Evolutionary conservation across 2,888 invertebrate species (phyloP).

Genomic region (Sycophila texana): DNA sequence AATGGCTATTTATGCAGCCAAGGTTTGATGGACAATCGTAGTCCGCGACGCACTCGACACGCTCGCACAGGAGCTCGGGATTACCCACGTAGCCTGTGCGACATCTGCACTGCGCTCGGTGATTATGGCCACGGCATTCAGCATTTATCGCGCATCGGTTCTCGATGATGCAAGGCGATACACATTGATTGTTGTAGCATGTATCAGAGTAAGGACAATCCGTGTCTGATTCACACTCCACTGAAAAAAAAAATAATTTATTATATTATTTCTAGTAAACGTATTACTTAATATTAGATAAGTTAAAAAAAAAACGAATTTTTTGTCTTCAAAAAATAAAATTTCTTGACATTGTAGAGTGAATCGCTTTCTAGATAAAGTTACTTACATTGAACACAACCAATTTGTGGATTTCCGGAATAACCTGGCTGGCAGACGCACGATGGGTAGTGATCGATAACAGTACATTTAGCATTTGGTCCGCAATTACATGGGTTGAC

Average conservation of each 20-base stretch:
- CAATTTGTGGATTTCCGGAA: slow-evolving; percentile 90
- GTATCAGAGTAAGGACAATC: slow-evolving; percentile 89
- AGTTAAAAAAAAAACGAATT: not conserved
- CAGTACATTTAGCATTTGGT: slow-evolving; percentile 87
- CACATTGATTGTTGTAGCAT: slow-evolving; percentile 89
- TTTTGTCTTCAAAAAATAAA: not conserved
- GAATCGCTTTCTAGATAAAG: too few species aligned
- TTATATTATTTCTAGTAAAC: not conserved
- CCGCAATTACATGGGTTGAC: slow-evolving; percentile 92
- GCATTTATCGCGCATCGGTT: slow-evolving; percentile 91
- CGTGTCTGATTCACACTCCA: slow-evolving; percentile 88
- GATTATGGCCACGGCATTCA: slow-evolving; percentile 88
- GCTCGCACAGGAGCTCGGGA: slow-evolving; percentile 86
- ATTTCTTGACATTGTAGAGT: too few species aligned
- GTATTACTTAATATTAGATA: not conserved
- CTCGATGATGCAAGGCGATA: slow-evolving; percentile 87
- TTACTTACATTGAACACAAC: slow-evolving; percentile 81
- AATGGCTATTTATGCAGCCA: slow-evolving; percentile 84
- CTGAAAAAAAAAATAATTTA: slow-evolving; percentile 75
- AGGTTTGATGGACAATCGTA: slow-evolving; percentile 87
- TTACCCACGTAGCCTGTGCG: slow-evolving; percentile 87
- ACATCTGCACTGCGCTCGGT: slow-evolving; percentile 88
- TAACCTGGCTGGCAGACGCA: slow-evolving; percentile 89
- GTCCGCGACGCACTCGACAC: slow-evolving; percentile 87
- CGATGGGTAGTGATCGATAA: slow-evolving; percentile 89